A percentile compares a stretch with the other conserved stretches of the same genome.
Evolutionary conservation across 2,888 invertebrate species (phyloP).

Genomic region (Acanthopleura granulata): DNA sequence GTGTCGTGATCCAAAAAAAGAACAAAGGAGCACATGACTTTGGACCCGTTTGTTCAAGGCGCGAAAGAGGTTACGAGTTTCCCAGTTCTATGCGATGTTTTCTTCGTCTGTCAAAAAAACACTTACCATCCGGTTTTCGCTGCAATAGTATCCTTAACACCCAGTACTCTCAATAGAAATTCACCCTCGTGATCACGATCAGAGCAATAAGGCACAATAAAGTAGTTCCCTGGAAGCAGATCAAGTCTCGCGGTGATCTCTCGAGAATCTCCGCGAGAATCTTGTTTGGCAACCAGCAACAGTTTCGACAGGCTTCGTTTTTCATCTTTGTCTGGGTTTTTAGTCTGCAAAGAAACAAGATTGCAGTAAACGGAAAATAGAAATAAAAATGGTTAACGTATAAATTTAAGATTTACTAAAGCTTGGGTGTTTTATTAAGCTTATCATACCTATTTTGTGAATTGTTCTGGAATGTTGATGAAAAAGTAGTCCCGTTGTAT

Average conservation of each 20-base stretch:
- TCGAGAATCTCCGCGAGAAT: slow-evolving; percentile 46
- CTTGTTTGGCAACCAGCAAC: slow-evolving; percentile 43
- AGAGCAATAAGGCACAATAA: slow-evolving; percentile 58
- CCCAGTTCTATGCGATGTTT: neutral
- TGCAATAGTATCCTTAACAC: slow-evolving; percentile 50
- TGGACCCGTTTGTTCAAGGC: too few relatives aligned
- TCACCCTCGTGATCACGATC: slow-evolving; percentile 53
- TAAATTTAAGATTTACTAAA: too few relatives aligned
- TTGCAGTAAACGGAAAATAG: too few relatives aligned
- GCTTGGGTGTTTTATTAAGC: too few relatives aligned
- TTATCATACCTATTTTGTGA: too few relatives aligned
- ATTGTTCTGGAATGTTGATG: too few relatives aligned
- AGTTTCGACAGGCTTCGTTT: slow-evolving; percentile 54
- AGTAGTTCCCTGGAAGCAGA: slow-evolving; percentile 61
- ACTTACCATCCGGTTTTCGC: slow-evolving; percentile 59
- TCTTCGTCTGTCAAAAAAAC: neutral
- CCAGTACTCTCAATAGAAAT: slow-evolving; percentile 57
- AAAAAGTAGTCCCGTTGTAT: too few relatives aligned
- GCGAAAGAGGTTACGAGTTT: too few relatives aligned
- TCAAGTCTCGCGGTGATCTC: slow-evolving; percentile 56
- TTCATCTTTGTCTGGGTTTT: slow-evolving; percentile 54
- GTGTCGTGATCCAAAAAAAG: too few relatives aligned
- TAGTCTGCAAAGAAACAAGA: slow-evolving; percentile 42
- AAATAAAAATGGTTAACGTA: too few relatives aligned
- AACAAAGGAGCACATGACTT: too few relatives aligned